phyloP scores from a whole-genome alignment of 2,797 vertebrate genomes.

The Megaceryle alcyon region DNA sequence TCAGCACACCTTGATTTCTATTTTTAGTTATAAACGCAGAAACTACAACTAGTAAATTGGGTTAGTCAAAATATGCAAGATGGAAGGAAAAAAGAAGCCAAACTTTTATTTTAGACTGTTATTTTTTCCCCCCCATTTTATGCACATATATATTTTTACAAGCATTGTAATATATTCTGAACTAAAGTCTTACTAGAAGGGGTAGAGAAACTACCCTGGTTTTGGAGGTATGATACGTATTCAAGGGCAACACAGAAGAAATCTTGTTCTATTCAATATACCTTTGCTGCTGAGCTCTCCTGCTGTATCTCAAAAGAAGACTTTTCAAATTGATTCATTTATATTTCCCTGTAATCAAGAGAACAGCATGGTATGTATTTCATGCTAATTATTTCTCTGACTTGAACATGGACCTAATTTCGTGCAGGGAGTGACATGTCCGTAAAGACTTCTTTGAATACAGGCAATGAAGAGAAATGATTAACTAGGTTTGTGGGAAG shows the following conservation, averaged over 20 bases:
- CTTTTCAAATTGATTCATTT: slow-evolving; percentile 41
- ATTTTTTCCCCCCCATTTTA: not conserved
- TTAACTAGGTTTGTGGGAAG: not conserved
- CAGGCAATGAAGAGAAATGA: not conserved
- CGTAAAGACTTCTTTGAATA: not conserved
- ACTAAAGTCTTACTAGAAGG: not conserved
- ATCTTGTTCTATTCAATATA: not conserved
- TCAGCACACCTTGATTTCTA: not conserved
- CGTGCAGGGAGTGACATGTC: slow-evolving; percentile 23
- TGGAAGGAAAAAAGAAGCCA: not conserved
- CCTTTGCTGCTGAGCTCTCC: not conserved
- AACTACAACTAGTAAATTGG: not conserved
- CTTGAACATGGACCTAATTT: slow-evolving; percentile 24
- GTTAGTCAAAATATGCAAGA: not conserved
- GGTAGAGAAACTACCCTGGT: not conserved
- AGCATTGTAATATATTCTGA: not conserved
- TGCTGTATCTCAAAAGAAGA: not conserved
- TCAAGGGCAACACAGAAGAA: not conserved
- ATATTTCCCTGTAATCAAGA: slow-evolving; percentile 17
- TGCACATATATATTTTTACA: not conserved
- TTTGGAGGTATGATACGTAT: not conserved
- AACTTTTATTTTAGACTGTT: not conserved
- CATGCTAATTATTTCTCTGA: slow-evolving; percentile 54
- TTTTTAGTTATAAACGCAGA: not conserved
- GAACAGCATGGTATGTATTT: slow-evolving; percentile 28